Evolutionary conservation across 2,888 invertebrate genomes (phyloP), one percentile per base, ranked within the genome.

Genomic region (Beris morrisii): DNA sequence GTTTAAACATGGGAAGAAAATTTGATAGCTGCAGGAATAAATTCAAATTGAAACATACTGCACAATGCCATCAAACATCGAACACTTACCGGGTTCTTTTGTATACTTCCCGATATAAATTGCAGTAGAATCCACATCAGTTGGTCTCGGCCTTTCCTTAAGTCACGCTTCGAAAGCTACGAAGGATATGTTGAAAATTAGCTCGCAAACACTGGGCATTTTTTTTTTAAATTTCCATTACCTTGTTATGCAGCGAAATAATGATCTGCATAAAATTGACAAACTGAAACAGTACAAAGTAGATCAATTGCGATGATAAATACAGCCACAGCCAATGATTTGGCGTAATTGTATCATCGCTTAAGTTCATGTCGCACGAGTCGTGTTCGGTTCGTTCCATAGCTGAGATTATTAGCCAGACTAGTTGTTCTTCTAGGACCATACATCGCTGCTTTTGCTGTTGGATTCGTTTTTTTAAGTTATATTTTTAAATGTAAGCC

Each of bases 81-180:
- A 66, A 68, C 61, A 81, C 83, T 79, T 78, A 91, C 87, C 0
- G 95, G 93, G 81, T 96, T 96, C 73, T 95, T 89, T 78, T 95
- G 95, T 74, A 96, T 96, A 75, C 95, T 95, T 57, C 97, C 97
- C 0, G 97, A 97, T 73, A 98, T 94, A 75, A 96, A 97, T 82
- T 99, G 98, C 52, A 99, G 82, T 15, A 98, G 82, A 22, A 96
- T 92, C 97, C 98, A 98, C 97, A 99, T 98, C n/a, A 99, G 83
- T 75, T 98, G 96, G 81, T 97, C 97, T 56, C 98, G 84, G 0
- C 97, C 96, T 79, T 93, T 92, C 68, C 91, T 86, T 76, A 95
- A 83, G 75, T 94, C 93, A 71, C 90, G 85, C 6, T 89, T 89
- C 52, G 89, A 85, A 45, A 93, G 79, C 87, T 88, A 71, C 11